A percentile compares a stretch with the other conserved stretches of the same genome.
phyloP scores from a whole-genome alignment of 2,888 invertebrate species.

The Lasioglossum lativentre region DNA sequence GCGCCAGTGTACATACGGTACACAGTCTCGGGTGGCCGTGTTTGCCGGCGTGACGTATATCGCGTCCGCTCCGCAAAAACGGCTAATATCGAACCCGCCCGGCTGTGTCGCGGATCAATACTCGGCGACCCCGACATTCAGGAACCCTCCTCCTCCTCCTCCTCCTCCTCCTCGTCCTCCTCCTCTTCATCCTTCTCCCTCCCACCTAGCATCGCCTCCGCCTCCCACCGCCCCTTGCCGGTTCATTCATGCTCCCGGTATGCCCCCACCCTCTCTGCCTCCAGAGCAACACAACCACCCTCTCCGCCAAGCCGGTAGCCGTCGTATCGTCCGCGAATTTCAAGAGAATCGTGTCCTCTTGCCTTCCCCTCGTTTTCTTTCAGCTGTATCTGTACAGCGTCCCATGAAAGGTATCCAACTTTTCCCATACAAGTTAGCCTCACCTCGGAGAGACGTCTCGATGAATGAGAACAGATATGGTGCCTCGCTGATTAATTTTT shows the following conservation, averaged over 20 bases:
- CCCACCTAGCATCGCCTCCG: constrained; percentile 71
- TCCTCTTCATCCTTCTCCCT: constrained; percentile 80
- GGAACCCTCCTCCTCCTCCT: constrained; percentile 74
- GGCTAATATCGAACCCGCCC: constrained; percentile 81
- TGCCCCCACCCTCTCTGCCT: constrained; percentile 58
- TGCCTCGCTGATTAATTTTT: not conserved
- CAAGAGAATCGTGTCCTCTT: not conserved
- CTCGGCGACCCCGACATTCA: constrained; percentile 84
- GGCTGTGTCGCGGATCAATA: constrained; percentile 82
- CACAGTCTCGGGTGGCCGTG: not conserved
- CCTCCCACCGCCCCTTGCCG: constrained; percentile 60
- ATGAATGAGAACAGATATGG: not conserved
- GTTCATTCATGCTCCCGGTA: constrained; percentile 81
- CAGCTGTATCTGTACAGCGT: not conserved
- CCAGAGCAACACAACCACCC: constrained; percentile 65
- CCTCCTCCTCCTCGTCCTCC: constrained; percentile 77
- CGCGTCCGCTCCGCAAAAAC: constrained; percentile 76
- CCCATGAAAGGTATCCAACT: not conserved
- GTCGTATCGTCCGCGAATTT: constrained; percentile 7
- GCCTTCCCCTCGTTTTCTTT: not conserved
- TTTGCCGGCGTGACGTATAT: constrained; percentile 75
- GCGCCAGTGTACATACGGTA: not conserved
- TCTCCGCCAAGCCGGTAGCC: constrained; percentile 48
- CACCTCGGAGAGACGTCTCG: not conserved
- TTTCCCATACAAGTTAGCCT: not conserved